A percentile compares a stretch with the other conserved stretches of the same genome.
These are phyloP conservation scores for Gryllus longicercus DNA, from an alignment of 2,888 invertebrate species.

Conservation along the genomic window DNA sequence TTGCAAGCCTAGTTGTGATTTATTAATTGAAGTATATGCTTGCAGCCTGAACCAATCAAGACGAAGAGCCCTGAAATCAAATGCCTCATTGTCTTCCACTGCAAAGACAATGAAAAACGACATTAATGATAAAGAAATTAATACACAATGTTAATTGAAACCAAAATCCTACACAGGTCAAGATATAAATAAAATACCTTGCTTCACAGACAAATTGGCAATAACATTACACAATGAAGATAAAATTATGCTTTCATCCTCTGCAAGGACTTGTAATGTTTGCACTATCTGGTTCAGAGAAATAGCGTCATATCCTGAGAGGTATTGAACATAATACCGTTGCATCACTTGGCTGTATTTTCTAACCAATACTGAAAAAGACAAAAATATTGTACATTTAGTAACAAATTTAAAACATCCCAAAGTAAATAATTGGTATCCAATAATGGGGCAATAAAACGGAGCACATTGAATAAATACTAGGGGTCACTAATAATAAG, in stretches of 20 bases:
- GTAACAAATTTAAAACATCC: neutral
- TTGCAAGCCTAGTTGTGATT: slow-evolving; percentile 65
- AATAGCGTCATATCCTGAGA: slow-evolving; percentile 93
- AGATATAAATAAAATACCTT: slow-evolving; percentile 50
- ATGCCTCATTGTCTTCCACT: slow-evolving; percentile 92
- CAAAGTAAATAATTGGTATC: neutral
- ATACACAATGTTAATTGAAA: slow-evolving; percentile 21
- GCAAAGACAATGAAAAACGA: slow-evolving; percentile 32
- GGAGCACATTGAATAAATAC: too few relatives aligned
- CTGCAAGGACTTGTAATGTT: slow-evolving; percentile 78
- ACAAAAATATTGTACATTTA: slow-evolving; percentile 19
- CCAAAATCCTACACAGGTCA: neutral
- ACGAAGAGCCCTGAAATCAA: slow-evolving; percentile 92
- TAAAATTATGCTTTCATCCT: slow-evolving; percentile 91
- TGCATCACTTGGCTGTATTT: slow-evolving; percentile 97
- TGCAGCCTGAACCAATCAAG: slow-evolving; percentile 97
- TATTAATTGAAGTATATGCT: slow-evolving; percentile 84
- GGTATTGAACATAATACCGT: slow-evolving; percentile 94
- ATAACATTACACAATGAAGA: slow-evolving; percentile 89
- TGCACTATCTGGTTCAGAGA: slow-evolving; percentile 81
- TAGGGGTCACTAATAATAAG: too few relatives aligned
- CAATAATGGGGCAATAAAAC: too few relatives aligned
- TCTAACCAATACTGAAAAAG: slow-evolving; percentile 65
- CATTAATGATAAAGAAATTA: slow-evolving; percentile 35
- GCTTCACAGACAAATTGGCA: slow-evolving; percentile 80